Conservation (phyloP, 2,888 invertebrate genomes). For the Oligia fasciuncula region DNA sequence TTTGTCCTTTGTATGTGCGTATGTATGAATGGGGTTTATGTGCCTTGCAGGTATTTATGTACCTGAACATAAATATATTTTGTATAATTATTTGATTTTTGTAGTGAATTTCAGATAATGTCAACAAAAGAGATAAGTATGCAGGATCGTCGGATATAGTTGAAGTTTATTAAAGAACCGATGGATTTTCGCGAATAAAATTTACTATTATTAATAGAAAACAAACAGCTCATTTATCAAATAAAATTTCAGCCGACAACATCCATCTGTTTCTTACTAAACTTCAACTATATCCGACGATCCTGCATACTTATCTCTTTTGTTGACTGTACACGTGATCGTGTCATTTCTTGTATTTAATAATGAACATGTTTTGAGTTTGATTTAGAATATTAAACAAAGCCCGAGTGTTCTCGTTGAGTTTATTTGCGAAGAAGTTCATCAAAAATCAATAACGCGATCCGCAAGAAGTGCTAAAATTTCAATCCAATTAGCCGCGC, state of each 20-base stretch:
- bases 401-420: conserved; percentile 11
- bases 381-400: not conserved
- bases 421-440: conserved; percentile 64
- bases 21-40: too few species aligned
- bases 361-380: not conserved
- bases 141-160: too few species aligned
- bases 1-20: not conserved
- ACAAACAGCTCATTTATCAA: too few species aligned
- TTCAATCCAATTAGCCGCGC: conserved; percentile 84
- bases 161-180: too few species aligned
- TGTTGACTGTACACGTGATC: not conserved
- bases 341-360: not conserved
- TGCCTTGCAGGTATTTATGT: not conserved
- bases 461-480: conserved; percentile 82
- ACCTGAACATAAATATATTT: not conserved
- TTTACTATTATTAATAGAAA: too few species aligned
- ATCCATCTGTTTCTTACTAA: too few species aligned
- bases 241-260: too few species aligned
- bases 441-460: conserved; percentile 79
- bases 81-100: not conserved
- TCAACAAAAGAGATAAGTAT: too few species aligned
- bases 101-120: too few species aligned
- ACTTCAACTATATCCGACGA: too few species aligned
- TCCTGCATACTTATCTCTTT: too few species aligned
- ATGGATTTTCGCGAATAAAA: too few species aligned